A percentile compares a stretch with the other conserved stretches of the same genome.
These are phyloP conservation scores for Peromyscus aztecus DNA, from an alignment of 2,797 vertebrate genomes.

Conservation along the genomic window DNA sequence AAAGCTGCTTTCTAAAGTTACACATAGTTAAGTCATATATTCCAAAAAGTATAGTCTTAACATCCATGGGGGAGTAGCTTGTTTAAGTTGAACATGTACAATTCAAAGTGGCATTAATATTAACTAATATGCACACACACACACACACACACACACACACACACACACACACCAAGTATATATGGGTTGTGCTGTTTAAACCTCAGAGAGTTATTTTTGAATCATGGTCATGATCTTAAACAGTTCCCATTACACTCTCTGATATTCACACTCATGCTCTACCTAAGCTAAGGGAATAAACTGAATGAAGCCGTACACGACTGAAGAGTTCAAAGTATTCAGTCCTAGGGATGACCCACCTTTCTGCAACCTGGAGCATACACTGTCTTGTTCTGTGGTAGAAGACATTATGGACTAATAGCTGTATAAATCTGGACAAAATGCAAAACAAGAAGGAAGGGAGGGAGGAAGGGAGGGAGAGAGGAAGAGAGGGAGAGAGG, in stretches of 20 bases:
- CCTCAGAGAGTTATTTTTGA: neutral
- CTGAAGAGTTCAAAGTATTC: neutral
- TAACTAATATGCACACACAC: neutral
- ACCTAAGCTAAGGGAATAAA: neutral
- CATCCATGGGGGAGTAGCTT: neutral
- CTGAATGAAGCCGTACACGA: neutral
- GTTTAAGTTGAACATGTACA: neutral
- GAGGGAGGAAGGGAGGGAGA: no score
- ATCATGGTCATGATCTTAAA: neutral
- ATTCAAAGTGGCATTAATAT: neutral
- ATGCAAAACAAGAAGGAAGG: neutral
- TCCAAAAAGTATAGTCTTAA: neutral
- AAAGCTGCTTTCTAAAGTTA: neutral
- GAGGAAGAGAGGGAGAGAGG: no score
- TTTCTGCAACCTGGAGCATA: neutral
- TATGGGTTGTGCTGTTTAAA: neutral
- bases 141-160: no score
- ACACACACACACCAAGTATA: neutral
- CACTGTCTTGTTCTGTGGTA: neutral
- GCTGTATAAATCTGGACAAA: neutral
- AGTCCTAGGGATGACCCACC: accelerated
- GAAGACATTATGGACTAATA: neutral
- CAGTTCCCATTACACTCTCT: neutral
- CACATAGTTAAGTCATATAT: neutral
- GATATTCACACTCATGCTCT: neutral